Conservation (phyloP, 1,140 invertebrate genomes). For the Physella acuta region DNA sequence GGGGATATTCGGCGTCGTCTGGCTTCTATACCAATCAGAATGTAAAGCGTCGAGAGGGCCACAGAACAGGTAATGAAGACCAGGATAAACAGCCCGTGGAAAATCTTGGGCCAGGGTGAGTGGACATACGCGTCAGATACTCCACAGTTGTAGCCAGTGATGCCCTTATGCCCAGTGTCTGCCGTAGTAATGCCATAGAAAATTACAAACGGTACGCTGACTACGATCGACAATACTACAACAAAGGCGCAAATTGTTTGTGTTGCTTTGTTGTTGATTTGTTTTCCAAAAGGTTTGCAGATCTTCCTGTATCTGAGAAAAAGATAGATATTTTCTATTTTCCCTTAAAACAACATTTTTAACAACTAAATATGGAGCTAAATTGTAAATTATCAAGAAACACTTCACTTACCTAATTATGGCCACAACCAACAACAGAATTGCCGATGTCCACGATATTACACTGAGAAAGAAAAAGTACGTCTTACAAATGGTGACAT, state of each 20-base stretch:
- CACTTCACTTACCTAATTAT: no score
- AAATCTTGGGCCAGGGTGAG: not conserved
- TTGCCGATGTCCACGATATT: no score
- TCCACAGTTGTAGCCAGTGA: conserved; percentile 3
- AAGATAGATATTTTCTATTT: no score
- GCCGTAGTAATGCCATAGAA: not conserved
- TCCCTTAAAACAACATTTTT: no score
- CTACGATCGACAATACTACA: not conserved
- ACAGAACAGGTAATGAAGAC: not conserved
- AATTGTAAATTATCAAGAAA: no score
- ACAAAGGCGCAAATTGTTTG: not conserved
- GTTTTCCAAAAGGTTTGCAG: not conserved
- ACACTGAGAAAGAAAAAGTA: no score
- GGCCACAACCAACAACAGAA: no score
- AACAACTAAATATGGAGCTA: no score
- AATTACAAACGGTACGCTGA: conserved; percentile 2
- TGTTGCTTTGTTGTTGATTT: not conserved
- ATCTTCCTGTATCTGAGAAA: conserved; percentile 11
- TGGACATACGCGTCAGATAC: not conserved
- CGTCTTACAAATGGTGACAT: no score
- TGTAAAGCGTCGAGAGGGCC: not conserved
- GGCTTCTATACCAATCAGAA: not conserved
- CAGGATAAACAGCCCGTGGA: not conserved
- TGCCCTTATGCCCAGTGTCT: not conserved
- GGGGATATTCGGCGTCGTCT: no score